These are phyloP conservation scores for Pocota personata DNA, from an alignment of 2,888 invertebrate genomes.

Conservation along the genomic window DNA sequence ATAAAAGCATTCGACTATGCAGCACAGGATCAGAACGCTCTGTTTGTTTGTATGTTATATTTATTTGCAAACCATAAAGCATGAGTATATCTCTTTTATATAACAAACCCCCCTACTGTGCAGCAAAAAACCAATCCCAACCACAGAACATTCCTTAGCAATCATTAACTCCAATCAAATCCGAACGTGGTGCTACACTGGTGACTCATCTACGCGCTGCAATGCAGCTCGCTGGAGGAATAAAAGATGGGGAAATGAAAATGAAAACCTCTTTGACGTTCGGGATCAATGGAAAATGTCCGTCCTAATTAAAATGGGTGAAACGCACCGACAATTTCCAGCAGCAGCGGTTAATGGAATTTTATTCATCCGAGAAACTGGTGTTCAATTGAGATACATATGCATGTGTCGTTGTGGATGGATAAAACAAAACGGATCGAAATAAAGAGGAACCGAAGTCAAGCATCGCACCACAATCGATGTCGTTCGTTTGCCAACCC, in stretches of 20 bases:
- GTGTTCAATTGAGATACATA: constrained; percentile 60
- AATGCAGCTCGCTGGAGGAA: background rate
- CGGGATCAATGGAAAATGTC: constrained; percentile 68
- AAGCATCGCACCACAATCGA: constrained; percentile 32
- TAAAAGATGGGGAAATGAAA: constrained; percentile 29
- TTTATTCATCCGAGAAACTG: constrained; percentile 53
- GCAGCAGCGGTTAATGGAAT: constrained; percentile 56
- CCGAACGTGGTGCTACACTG: constrained; percentile 32
- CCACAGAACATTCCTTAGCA: constrained; percentile 49
- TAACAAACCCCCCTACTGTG: constrained; percentile 44
- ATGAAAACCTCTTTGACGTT: constrained; percentile 66
- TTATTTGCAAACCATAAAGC: constrained; percentile 32
- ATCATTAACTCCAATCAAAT: constrained; percentile 67
- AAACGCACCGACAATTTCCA: constrained; percentile 67
- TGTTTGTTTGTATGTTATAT: background rate
- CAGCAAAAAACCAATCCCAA: constrained; percentile 44
- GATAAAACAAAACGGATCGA: constrained; percentile 39
- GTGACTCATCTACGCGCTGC: background rate
- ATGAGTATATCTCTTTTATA: background rate
- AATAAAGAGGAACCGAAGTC: constrained; percentile 4
- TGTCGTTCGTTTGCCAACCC: constrained; percentile 50
- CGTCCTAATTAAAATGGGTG: constrained; percentile 69
- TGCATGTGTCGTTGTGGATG: constrained; percentile 6
- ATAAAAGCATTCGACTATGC: constrained; percentile 28
- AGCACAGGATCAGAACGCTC: constrained; percentile 2